Evolutionary conservation across 2,113 vertebrate species (phyloP).

Genomic region (Chionomys nivalis): DNA sequence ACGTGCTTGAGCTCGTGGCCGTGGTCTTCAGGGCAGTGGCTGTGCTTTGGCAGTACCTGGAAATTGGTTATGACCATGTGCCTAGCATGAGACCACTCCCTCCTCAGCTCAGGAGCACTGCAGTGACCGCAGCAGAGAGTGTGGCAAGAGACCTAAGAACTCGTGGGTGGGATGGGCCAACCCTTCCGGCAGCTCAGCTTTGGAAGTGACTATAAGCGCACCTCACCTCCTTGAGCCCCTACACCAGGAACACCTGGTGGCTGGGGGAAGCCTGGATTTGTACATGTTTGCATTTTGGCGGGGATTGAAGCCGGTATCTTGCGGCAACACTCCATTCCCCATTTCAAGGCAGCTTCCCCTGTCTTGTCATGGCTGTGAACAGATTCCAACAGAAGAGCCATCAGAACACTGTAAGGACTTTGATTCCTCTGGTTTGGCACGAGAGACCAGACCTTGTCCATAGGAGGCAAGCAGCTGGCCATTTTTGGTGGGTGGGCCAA

Average conservation of each 20-base stretch:
- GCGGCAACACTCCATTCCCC: not conserved
- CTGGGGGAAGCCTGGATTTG: too few species aligned
- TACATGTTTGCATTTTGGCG: not conserved
- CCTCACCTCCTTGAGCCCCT: not conserved
- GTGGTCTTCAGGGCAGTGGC: not conserved
- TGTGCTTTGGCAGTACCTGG: not conserved
- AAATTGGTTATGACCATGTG: not conserved
- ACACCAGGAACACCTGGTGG: too few species aligned
- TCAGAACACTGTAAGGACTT: not conserved
- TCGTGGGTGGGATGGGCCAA: not conserved
- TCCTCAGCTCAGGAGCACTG: not conserved
- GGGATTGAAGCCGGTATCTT: not conserved
- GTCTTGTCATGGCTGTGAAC: not conserved
- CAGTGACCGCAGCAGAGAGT: not conserved
- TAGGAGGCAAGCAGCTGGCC: rapidly evolving
- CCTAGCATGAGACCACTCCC: not conserved
- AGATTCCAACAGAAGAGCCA: not conserved
- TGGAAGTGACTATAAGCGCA: not conserved
- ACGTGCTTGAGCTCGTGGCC: not conserved
- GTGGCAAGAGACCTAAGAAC: not conserved
- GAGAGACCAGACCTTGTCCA: not conserved
- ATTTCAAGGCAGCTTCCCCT: too few species aligned
- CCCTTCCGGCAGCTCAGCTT: not conserved
- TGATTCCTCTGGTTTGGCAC: not conserved
- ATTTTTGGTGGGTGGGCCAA: rapidly evolving